phyloP scores from a whole-genome alignment of 2,888 invertebrate genomes.

The Limnephilus rhombicus region DNA sequence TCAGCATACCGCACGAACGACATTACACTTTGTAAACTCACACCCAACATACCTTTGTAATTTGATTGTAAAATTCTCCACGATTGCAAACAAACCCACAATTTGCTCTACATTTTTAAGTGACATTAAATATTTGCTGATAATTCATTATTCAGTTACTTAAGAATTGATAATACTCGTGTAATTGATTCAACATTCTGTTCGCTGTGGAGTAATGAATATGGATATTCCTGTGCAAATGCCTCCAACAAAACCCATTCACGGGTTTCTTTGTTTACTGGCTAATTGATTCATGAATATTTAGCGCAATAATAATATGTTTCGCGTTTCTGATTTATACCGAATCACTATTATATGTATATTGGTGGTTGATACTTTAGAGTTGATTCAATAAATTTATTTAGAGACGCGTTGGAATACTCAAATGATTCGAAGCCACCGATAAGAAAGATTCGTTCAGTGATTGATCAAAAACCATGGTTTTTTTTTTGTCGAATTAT shows the following conservation, averaged over 20 bases:
- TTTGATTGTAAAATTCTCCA: background rate
- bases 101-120: background rate
- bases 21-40: background rate
- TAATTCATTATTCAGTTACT: background rate
- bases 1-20: background rate
- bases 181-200: background rate
- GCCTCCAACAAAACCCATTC: constrained; percentile 19
- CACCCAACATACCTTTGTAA: background rate
- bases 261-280: constrained; percentile 13
- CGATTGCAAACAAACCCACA: background rate
- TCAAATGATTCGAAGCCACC: background rate
- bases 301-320: background rate
- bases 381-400: background rate
- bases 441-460: too few relatives aligned
- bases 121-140: background rate
- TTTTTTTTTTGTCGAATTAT: too few relatives aligned
- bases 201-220: background rate
- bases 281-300: constrained; percentile 8
- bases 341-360: background rate
- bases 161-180: background rate
- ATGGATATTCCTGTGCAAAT: background rate
- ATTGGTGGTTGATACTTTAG: background rate
- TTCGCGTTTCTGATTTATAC: background rate
- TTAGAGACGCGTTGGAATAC: background rate
- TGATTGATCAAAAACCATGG: too few relatives aligned